Base-by-base conservation (phyloP, 2,113 vertebrate genomes). In the Caranx ignobilis region DNA sequence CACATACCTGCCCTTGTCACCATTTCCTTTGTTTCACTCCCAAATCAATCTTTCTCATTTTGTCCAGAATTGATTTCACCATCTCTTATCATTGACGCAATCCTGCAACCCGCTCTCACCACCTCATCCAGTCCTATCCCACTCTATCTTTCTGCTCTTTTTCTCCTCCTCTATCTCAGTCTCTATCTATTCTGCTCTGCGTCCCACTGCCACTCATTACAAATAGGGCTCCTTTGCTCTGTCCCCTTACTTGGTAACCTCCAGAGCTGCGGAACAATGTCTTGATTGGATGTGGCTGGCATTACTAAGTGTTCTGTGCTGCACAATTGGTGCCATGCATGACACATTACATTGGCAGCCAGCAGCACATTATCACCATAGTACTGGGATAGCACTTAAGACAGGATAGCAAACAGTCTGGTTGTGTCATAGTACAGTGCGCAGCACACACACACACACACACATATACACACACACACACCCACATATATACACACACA, bases 11-110 rank as follows among this genome's bases (percentile, higher is more conserved):
- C 82, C 75, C 59, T 65, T 71, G 80, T 87, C 73, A 79, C 74
- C 60, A 61, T 85, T 91, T 84, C 69, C 79, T 88, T 91, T 90
- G 88, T 94, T 89, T 87, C 56, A 77, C 79, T 75, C 78, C 64
- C 54, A 85, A 91, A 94, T 95, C 93, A 92, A 93, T 94, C 88
- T 71, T 77, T 88, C 86, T 93, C 88, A 92, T 93, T 94, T 91
- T n/a, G 65, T 77, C 74, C 77, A 64, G 79, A 88, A 94, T 93
- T 93, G 90, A 94, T 94, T 91, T 77, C 32, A 43, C 75, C 87
- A 73, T 87, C 82, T 91, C 82, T 86, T 85, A 89, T 88, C 84
- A 31, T 84, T 86, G 74, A 89, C 60, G 64, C 88, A 74, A 81
- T 87, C 86, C 63, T 79, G 71, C 77, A 82, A 55, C 62, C 75